Conservation (phyloP, 2,888 invertebrate genomes). For the Mamestra brassicae region DNA sequence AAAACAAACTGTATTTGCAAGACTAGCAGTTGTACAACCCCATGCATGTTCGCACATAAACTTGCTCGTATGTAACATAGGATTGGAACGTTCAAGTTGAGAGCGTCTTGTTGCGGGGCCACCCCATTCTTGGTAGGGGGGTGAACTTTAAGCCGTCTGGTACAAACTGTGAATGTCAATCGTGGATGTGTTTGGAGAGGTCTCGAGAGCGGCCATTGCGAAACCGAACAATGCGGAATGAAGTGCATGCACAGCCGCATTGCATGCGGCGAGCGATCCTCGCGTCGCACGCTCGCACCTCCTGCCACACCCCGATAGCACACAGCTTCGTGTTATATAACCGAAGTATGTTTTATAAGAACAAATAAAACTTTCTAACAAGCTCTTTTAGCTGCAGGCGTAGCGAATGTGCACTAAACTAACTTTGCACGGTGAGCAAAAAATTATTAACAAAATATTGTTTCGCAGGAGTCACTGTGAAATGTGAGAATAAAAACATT, state of each 20-base stretch:
- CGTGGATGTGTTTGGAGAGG: conserved; percentile 79
- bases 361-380: conserved; percentile 54
- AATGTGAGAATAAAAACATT: conserved; percentile 12
- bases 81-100: conserved; percentile 60
- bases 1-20: conserved; percentile 8
- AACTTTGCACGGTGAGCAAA: conserved; percentile 44
- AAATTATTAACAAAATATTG: conserved; percentile 26
- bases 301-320: conserved; percentile 45
- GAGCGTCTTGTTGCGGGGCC: conserved; percentile 65
- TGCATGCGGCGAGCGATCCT: conserved; percentile 58
- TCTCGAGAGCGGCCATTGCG: conserved; percentile 80
- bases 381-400: conserved; percentile 59
- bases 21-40: conserved; percentile 6
- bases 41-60: conserved; percentile 27
- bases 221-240: conserved; percentile 86
- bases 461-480: background rate
- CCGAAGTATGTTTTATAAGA: conserved; percentile 41
- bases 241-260: conserved; percentile 79
- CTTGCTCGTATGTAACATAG: conserved; percentile 42
- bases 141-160: conserved; percentile 78
- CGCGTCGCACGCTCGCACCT: conserved; percentile 37
- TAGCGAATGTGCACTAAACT: conserved; percentile 43
- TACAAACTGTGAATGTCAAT: conserved; percentile 83
- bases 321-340: conserved; percentile 41
- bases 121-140: conserved; percentile 73